A percentile compares a stretch with the other conserved stretches of the same genome.
Evolutionary conservation across 2,113 vertebrate genomes (phyloP).

Genomic region (Ariopsis seemanni): DNA sequence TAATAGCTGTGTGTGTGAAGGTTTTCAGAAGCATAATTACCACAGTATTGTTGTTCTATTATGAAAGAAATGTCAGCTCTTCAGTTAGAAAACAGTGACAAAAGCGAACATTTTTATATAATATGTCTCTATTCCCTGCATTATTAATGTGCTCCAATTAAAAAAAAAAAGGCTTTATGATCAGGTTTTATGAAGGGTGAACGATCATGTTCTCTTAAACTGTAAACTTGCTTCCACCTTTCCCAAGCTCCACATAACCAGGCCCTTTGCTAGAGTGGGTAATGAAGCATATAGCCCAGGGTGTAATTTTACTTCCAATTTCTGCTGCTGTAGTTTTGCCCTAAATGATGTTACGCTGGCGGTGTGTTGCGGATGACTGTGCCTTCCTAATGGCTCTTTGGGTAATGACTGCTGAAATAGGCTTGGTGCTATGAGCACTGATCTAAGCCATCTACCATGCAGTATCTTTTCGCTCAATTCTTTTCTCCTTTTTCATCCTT

Average conservation of each 20-base stretch:
- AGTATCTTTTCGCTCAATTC: conserved; percentile 19
- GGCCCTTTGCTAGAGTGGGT: conserved; percentile 63
- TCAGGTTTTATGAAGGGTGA: conserved; percentile 7
- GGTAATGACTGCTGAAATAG: conserved; percentile 81
- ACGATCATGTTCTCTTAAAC: conserved; percentile 21
- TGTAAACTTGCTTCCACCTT: conserved; percentile 54
- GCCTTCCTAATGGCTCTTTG: conserved; percentile 72
- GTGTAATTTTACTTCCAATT: conserved; percentile 79
- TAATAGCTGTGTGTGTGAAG: not conserved
- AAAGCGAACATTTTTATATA: not conserved
- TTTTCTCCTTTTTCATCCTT: not conserved
- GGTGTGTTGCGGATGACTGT: conserved; percentile 65
- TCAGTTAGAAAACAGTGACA: not conserved
- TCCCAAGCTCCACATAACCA: conserved; percentile 53
- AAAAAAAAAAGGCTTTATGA: not conserved
- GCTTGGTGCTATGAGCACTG: conserved; percentile 52
- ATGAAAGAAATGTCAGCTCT: not conserved
- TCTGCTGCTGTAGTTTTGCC: conserved; percentile 67
- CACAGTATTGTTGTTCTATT: not conserved
- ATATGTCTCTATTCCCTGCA: not conserved
- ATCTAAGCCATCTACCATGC: conserved; percentile 47
- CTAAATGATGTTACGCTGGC: conserved; percentile 65
- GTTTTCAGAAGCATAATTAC: not conserved
- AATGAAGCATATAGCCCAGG: conserved; percentile 70
- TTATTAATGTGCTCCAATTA: not conserved